Percentiles rank a stretch among this genome's conserved stretches.
phyloP scores from a whole-genome alignment of 2,113 vertebrate species.

The Nyctereutes procyonoides region DNA sequence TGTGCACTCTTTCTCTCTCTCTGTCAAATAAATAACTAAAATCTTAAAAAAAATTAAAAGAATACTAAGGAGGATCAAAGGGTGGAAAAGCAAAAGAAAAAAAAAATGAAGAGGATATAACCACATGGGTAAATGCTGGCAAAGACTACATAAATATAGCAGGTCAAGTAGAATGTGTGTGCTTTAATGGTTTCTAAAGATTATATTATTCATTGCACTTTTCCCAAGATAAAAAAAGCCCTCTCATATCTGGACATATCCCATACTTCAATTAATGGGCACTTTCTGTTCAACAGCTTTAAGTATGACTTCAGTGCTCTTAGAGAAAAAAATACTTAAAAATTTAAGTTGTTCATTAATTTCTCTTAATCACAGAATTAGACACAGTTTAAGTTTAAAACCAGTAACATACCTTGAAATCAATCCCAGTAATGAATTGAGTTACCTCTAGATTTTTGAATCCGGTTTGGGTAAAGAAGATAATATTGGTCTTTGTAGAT shows the following conservation, averaged over 20 bases:
- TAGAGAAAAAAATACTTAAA: slow-evolving; percentile 48
- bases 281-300: slow-evolving; percentile 62
- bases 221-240: slow-evolving; percentile 60
- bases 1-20: too few relatives aligned
- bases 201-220: slow-evolving; percentile 33
- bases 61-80: neutral
- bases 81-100: neutral
- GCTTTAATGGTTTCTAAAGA: slow-evolving; percentile 59
- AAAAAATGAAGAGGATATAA: slow-evolving; percentile 21
- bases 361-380: slow-evolving; percentile 62
- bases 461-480: neutral
- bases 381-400: slow-evolving; percentile 58
- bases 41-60: too few relatives aligned
- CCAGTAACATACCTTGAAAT: slow-evolving; percentile 33
- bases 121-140: neutral
- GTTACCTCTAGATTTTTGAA: slow-evolving; percentile 36
- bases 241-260: slow-evolving; percentile 53
- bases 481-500: neutral
- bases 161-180: slow-evolving; percentile 51
- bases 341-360: slow-evolving; percentile 59
- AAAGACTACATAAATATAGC: slow-evolving; percentile 39
- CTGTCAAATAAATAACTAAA: too few relatives aligned
- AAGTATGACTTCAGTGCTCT: slow-evolving; percentile 57
- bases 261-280: slow-evolving; percentile 55
- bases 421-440: neutral